Percentiles rank a stretch among this genome's conserved stretches.
These are phyloP conservation scores for Cheilosia vulpina DNA, from an alignment of 2,888 invertebrate species.

Conservation along the genomic window DNA sequence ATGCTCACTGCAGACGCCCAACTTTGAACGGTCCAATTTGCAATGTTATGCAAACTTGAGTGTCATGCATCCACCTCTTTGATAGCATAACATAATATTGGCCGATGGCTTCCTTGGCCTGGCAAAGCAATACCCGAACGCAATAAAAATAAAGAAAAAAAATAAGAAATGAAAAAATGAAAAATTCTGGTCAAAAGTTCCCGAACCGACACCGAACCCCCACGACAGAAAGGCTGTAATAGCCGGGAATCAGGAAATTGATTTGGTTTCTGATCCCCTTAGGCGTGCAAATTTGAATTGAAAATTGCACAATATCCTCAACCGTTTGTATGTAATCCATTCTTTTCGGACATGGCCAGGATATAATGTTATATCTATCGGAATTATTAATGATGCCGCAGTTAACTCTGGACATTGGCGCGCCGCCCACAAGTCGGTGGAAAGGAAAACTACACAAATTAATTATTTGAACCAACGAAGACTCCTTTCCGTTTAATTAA, in stretches of 20 bases:
- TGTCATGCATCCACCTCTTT: background rate
- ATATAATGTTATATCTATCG: background rate
- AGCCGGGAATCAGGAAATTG: slow-evolving; percentile 13
- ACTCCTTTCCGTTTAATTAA: slow-evolving; percentile 55
- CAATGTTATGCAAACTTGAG: slow-evolving; percentile 23
- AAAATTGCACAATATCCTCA: slow-evolving; percentile 28
- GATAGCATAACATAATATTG: slow-evolving; percentile 2
- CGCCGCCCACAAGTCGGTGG: background rate
- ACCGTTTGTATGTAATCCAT: too few relatives aligned
- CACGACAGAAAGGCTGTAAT: slow-evolving; percentile 6
- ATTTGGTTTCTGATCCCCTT: slow-evolving; percentile 6
- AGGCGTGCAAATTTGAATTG: slow-evolving; percentile 1
- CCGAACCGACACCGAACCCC: background rate
- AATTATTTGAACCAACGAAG: slow-evolving; percentile 50
- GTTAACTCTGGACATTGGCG: slow-evolving; percentile 7
- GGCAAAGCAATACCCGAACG: background rate
- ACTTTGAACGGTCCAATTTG: slow-evolving; percentile 30
- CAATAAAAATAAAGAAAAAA: background rate
- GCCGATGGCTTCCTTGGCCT: background rate
- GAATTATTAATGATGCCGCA: slow-evolving; percentile 53
- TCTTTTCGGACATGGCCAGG: background rate
- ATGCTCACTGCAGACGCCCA: slow-evolving; percentile 21
- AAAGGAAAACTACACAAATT: slow-evolving; percentile 32
- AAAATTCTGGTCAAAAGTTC: slow-evolving; percentile 24
- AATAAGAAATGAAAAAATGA: too few relatives aligned